Evolutionary conservation across 2,113 vertebrate genomes (phyloP).

Genomic region (Mixornis gularis): DNA sequence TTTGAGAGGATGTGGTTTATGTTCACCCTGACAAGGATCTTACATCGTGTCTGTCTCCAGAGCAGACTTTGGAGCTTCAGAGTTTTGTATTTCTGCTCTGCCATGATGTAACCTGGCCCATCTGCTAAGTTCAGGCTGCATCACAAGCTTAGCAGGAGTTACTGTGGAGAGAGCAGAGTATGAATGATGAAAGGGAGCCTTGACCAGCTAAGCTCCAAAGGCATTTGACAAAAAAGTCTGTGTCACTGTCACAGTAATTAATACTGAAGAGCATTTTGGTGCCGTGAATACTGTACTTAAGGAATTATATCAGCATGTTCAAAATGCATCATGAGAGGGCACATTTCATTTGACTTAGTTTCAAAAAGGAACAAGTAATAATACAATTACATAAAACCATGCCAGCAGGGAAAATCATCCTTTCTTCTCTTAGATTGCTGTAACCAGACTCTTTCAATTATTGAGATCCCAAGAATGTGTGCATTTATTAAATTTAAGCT

Average conservation of each 20-base stretch:
- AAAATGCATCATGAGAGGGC: slow-evolving; percentile 50
- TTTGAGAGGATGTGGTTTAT: slow-evolving; percentile 25
- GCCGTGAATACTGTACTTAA: slow-evolving; percentile 51
- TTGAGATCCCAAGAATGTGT: background rate
- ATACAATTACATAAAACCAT: background rate
- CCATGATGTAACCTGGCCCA: slow-evolving; percentile 42
- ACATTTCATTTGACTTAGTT: slow-evolving; percentile 29
- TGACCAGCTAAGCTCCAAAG: background rate
- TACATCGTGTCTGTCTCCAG: slow-evolving; percentile 8
- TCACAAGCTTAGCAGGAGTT: slow-evolving; percentile 26
- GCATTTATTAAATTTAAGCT: background rate
- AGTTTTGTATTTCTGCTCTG: slow-evolving; percentile 21
- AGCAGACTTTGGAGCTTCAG: background rate
- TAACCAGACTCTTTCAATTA: slow-evolving; percentile 15
- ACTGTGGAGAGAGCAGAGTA: background rate
- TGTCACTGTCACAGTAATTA: slow-evolving; percentile 45
- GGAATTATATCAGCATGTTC: slow-evolving; percentile 54
- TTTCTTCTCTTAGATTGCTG: background rate
- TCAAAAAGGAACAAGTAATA: slow-evolving; percentile 37
- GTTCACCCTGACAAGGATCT: slow-evolving; percentile 16
- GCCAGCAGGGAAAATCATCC: background rate
- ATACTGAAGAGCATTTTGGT: slow-evolving; percentile 44
- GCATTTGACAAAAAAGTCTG: slow-evolving; percentile 18
- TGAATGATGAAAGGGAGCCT: slow-evolving; percentile 45
- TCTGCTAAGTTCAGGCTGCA: background rate